These are phyloP conservation scores for Falco naumanni DNA, from an alignment of 2,797 vertebrate genomes.

Conservation along the genomic window DNA sequence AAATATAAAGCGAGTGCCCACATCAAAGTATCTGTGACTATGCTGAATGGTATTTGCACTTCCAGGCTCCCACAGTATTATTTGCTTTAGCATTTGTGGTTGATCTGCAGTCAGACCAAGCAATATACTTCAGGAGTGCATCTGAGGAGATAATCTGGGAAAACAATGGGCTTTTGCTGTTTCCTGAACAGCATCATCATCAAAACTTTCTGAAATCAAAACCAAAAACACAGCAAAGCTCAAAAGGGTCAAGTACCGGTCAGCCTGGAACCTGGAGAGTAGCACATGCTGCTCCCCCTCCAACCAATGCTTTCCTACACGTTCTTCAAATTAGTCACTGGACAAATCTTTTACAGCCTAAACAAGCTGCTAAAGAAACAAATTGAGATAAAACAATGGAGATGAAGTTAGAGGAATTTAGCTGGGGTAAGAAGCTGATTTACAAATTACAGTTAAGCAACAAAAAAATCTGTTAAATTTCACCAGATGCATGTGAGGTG, in stretches of 20 bases:
- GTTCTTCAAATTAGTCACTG: not conserved
- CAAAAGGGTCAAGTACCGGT: constrained; percentile 2
- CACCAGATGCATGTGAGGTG: not conserved
- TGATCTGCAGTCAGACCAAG: constrained; percentile 31
- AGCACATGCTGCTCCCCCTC: not conserved
- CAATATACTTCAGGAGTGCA: constrained; percentile 41
- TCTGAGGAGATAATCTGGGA: constrained; percentile 58
- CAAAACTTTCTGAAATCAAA: constrained; percentile 51
- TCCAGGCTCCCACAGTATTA: constrained; percentile 43
- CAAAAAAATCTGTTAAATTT: not conserved
- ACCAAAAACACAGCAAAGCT: not conserved
- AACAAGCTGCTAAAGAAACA: not conserved
- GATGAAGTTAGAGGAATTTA: not conserved
- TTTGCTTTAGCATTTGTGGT: constrained; percentile 61
- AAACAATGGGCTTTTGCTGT: constrained; percentile 40
- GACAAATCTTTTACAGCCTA: not conserved
- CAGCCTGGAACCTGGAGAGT: not conserved
- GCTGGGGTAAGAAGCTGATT: not conserved
- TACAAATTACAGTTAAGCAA: not conserved
- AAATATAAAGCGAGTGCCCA: constrained; percentile 28
- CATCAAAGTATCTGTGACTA: constrained; percentile 55
- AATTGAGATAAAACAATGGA: not conserved
- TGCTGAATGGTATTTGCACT: constrained; percentile 55
- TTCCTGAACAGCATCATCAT: constrained; percentile 55
- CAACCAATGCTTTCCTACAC: not conserved